Base-by-base conservation (phyloP, 2,113 vertebrate species). In the Vireo altiloquus region DNA sequence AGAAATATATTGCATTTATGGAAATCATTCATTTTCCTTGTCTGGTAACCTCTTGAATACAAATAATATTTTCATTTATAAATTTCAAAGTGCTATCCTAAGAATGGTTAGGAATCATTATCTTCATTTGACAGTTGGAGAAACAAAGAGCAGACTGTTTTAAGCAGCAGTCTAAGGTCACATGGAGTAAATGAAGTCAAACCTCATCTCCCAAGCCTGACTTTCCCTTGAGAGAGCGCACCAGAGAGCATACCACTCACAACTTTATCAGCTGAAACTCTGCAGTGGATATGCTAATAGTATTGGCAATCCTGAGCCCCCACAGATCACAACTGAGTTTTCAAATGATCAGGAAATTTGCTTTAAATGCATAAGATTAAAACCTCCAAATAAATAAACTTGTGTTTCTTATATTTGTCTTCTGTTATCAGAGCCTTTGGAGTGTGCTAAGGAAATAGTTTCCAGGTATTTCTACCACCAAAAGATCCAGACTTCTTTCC, bases 51-150 rank as follows among this genome's bases (percentile, higher is more conserved):
- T 87, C 65, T 90, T 90, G 88, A 94, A 92, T 92, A 92, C 86
- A 96, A 96, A 96, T 94, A 97, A 90, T 96, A 94, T 94, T 95
- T 95, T 92, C 82, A 93, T 89, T 94, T 90, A 87, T 72, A 92
- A 90, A 93, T 96, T 95, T 97, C 93, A 94, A 97, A 97, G 90
- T 19, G 0, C 69, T 52, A 54, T 83, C 88, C 90, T 80, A 92
- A 94, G 93, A 93, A 94, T 79, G 90, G 77, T 69, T 93, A 90
- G 69, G 96, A 97, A 93, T 90, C 94, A 96, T 93, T 96, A 94
- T 96, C 96, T 95, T 90, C 80, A 75, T 94, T 89, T 93, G 89
- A 94, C 95, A 96, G 94, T 52, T 83, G 93, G 52, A 95, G 92
- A 96, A 96, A 96, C 93, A 96, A 96, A 96, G 93, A 88, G 35